phyloP scores from a whole-genome alignment of 2,797 vertebrate genomes.

The Momotus momota region DNA sequence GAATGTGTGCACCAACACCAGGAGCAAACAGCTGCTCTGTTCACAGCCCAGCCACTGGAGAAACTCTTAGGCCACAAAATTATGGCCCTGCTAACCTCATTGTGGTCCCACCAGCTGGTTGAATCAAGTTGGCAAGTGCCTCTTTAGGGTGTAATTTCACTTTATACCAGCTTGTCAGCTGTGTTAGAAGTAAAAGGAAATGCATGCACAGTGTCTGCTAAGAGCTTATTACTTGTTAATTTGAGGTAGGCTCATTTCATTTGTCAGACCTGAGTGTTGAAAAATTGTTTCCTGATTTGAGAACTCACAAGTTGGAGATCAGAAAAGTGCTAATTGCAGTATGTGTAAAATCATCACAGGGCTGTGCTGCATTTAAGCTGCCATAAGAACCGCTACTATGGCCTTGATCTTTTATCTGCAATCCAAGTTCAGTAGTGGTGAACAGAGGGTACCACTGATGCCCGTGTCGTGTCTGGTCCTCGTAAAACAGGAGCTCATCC shows the following conservation, averaged over 20 bases:
- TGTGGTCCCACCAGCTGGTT: not conserved
- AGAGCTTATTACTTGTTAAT: not conserved
- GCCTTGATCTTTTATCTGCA: not conserved
- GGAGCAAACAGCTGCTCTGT: not conserved
- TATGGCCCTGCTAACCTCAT: not conserved
- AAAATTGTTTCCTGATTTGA: not conserved
- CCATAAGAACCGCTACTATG: not conserved
- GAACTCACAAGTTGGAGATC: not conserved
- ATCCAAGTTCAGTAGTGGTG: not conserved
- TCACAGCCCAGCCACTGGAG: not conserved
- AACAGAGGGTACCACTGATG: not conserved
- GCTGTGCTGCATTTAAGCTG: not conserved
- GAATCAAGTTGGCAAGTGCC: not conserved
- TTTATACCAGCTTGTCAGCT: not conserved
- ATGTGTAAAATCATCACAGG: not conserved
- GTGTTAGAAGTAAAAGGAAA: not conserved
- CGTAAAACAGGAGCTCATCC: not conserved
- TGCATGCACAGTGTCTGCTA: not conserved
- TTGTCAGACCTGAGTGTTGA: not conserved
- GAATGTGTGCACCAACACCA: too few species aligned
- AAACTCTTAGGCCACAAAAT: not conserved
- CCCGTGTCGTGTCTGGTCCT: not conserved
- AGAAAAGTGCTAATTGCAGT: not conserved
- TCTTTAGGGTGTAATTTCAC: not conserved
- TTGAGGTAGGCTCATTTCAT: not conserved